Evolutionary conservation across 1,140 invertebrate species (phyloP), one percentile per base, ranked within the genome.

Genomic region (Drosophila tsacasi): DNA sequence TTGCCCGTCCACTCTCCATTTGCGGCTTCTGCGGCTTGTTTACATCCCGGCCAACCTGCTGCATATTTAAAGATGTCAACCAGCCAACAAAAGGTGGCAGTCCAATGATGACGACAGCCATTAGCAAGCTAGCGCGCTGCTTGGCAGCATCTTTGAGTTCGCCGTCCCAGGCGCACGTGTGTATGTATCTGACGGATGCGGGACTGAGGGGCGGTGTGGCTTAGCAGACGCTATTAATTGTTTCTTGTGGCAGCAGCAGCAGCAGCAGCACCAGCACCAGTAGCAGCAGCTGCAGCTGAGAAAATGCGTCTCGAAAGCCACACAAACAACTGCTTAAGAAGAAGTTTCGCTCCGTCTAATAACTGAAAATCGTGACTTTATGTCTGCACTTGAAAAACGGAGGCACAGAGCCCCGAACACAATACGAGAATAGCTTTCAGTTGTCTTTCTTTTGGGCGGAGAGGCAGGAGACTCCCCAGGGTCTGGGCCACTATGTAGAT

Each of bases 361-460:
- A 89, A 81, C 84, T 89, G 82, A 85, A 90, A 90, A 90, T 90
- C 85, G 85, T 90, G 85, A 90, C 85, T 90, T 76, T 91, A 90
- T 90, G 85, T 81, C 85, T 73, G 81, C 68, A 81, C 85, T 90
- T 85, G 85, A 85, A 84, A 78, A 80, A 71, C 47, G 58, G 46
- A 55, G 61, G 55, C 25, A 82, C 46, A 61, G 37, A 59, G 50
- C 58, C 27, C 62, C 50, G 83, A 84, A 76, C 63, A 81, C 78
- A 89, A 81, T 89, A 60, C 67, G 52, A 65, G 23, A 66, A 52
- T 82, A 60, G 66, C 64, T 75, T 79, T 76, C 71, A 65, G 44
- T 58, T 67, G 23, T 47, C 46, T 32, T 37, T 71, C 10, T 46
- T 65, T 46, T 30, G 44, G 57, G 21, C 30, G 25, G 39, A 19